A percentile compares a stretch with the other conserved stretches of the same genome.
These are phyloP conservation scores for Cyphomyrmex costatus DNA, from an alignment of 1,140 invertebrate species.

Conservation along the genomic window DNA sequence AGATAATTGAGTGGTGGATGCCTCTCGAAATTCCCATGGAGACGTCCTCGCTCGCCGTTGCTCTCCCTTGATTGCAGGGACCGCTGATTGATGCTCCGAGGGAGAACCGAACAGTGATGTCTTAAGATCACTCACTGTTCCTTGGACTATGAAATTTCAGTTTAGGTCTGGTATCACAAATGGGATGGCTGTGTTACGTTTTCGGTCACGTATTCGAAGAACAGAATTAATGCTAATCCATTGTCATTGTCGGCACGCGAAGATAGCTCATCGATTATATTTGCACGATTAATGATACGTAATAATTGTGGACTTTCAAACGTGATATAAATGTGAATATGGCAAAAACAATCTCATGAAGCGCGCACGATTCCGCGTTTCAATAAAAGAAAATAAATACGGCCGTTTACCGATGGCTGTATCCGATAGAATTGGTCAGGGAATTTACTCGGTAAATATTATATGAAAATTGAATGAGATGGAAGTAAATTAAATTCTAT, in stretches of 20 bases:
- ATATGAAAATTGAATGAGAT: conserved; percentile 77
- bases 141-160: conserved; percentile 75
- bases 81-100: conserved; percentile 75
- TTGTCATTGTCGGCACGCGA: neutral
- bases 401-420: conserved; percentile 70
- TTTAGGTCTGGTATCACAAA: conserved; percentile 48
- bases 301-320: conserved; percentile 33
- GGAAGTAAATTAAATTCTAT: conserved; percentile 68
- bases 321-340: conserved; percentile 50
- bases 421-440: conserved; percentile 70
- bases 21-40: conserved; percentile 77
- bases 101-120: conserved; percentile 62
- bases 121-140: conserved; percentile 74
- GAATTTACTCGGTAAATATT: conserved; percentile 74
- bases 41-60: conserved; percentile 71
- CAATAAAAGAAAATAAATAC: conserved; percentile 79
- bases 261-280: conserved; percentile 11
- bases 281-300: conserved; percentile 32
- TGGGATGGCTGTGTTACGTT: neutral
- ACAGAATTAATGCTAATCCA: conserved; percentile 28
- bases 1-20: conserved; percentile 76
- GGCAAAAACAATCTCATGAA: conserved; percentile 60
- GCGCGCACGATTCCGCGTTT: conserved; percentile 57
- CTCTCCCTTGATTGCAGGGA: conserved; percentile 73
- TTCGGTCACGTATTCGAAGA: conserved; percentile 34